phyloP scores from a whole-genome alignment of 2,113 vertebrate genomes.

The Corythaeola cristata region DNA sequence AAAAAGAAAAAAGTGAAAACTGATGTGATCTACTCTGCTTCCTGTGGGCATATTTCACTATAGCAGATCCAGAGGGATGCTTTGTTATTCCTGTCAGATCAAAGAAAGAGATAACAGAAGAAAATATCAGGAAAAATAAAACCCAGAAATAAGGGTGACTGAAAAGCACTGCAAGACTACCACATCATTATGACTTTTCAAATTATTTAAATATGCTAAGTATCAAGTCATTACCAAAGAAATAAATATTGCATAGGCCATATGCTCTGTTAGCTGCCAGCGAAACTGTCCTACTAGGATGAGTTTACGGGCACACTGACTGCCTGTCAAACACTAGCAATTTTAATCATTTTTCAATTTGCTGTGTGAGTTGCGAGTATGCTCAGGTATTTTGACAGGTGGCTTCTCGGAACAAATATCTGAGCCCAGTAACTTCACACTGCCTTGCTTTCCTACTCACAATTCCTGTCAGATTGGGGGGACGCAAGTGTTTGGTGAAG shows the following conservation, averaged over 20 bases:
- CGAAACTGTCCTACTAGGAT: slow-evolving; percentile 56
- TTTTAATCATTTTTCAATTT: slow-evolving; percentile 58
- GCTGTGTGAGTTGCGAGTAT: neutral
- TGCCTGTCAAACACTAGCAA: slow-evolving; percentile 24
- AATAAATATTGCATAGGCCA: slow-evolving; percentile 74
- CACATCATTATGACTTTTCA: slow-evolving; percentile 24
- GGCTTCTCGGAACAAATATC: neutral
- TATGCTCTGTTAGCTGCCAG: slow-evolving; percentile 68
- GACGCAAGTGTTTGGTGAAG: neutral
- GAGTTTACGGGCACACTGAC: slow-evolving; percentile 37
- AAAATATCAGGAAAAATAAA: slow-evolving; percentile 61
- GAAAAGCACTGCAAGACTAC: slow-evolving; percentile 39
- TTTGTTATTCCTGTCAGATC: slow-evolving; percentile 71
- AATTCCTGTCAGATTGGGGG: neutral
- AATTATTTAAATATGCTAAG: slow-evolving; percentile 58
- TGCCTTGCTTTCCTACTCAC: neutral
- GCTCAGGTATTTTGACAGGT: slow-evolving; percentile 48
- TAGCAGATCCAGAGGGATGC: slow-evolving; percentile 57
- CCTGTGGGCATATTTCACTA: slow-evolving; percentile 69
- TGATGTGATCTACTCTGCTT: slow-evolving; percentile 68
- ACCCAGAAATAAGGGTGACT: slow-evolving; percentile 42
- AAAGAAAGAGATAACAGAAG: slow-evolving; percentile 69
- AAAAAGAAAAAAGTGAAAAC: slow-evolving; percentile 57
- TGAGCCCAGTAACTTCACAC: neutral
- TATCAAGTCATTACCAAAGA: slow-evolving; percentile 61